Conservation (phyloP, 2,888 invertebrate genomes). For the Stenchaetothrips biformis region DNA sequence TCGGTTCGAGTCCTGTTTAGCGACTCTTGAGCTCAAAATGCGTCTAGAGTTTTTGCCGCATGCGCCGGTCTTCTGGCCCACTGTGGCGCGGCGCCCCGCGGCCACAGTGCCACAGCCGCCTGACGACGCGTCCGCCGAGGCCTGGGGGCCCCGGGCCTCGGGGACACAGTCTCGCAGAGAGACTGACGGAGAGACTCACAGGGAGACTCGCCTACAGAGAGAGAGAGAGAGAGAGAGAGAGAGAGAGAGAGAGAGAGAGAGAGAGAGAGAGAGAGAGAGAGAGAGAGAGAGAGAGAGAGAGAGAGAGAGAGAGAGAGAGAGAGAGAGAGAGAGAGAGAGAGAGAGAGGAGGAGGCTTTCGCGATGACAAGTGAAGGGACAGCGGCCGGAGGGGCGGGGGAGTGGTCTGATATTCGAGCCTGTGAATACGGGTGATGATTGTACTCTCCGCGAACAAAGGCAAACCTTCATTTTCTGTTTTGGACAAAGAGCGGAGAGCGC, state of each 20-base stretch:
- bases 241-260: not conserved
- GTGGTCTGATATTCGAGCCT: constrained; percentile 19
- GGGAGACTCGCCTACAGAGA: not conserved
- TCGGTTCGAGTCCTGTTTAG: no score
- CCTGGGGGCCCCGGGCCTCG: no score
- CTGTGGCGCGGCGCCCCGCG: no score
- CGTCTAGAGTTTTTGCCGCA: no score
- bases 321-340: not conserved
- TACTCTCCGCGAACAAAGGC: constrained; percentile 15
- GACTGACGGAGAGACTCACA: no score
- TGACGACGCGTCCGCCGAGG: no score
- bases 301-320: constrained; percentile 5
- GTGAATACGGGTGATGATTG: constrained; percentile 24
- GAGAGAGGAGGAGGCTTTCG: not conserved
- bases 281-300: not conserved
- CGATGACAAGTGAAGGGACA: no score
- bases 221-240: not conserved
- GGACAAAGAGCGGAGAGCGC: constrained; percentile 1
- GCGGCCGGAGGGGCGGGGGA: not conserved
- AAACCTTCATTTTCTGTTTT: constrained; percentile 24
- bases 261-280: not conserved
- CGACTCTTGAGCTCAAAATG: no score
- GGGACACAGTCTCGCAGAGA: no score
- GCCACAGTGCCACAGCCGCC: no score
- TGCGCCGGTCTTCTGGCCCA: no score